Percentiles rank a stretch among this genome's conserved stretches.
phyloP scores from a whole-genome alignment of 2,797 vertebrate genomes.

The Nannoperca australis region DNA sequence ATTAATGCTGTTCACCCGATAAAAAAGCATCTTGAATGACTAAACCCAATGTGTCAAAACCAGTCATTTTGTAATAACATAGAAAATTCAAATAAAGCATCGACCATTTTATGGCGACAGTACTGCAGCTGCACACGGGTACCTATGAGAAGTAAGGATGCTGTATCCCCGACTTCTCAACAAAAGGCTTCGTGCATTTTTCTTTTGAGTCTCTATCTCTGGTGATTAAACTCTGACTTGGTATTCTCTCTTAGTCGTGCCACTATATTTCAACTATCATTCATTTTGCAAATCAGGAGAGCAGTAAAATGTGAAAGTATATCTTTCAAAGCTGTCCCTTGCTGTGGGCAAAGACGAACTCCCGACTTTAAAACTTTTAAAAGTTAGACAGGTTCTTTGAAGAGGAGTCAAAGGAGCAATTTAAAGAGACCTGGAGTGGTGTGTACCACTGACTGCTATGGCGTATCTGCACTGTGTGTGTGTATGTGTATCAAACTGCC shows the following conservation, averaged over 20 bases:
- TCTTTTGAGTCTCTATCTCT: constrained; percentile 64
- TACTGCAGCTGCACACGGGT: neutral
- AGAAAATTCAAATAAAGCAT: constrained; percentile 43
- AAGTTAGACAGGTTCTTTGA: constrained; percentile 80
- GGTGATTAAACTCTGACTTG: constrained; percentile 81
- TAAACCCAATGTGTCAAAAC: constrained; percentile 43
- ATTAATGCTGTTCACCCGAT: constrained; percentile 29
- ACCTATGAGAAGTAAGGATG: constrained; percentile 23
- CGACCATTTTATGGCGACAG: constrained; percentile 22
- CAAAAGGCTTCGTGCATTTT: constrained; percentile 48
- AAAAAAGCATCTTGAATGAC: constrained; percentile 40
- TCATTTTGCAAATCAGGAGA: constrained; percentile 76
- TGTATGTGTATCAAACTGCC: constrained; percentile 60
- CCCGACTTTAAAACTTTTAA: constrained; percentile 78
- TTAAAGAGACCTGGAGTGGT: constrained; percentile 84
- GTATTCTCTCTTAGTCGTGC: constrained; percentile 75
- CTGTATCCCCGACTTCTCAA: constrained; percentile 19
- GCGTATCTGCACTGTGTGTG: constrained; percentile 58
- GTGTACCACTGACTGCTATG: constrained; percentile 66
- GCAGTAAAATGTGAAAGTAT: constrained; percentile 76
- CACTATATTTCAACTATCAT: constrained; percentile 77
- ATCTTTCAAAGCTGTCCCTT: constrained; percentile 84
- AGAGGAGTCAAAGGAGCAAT: constrained; percentile 85
- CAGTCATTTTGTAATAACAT: constrained; percentile 39
- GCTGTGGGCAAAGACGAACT: constrained; percentile 84